phyloP scores from a whole-genome alignment of 2,888 invertebrate species.

The Stenurella melanura region DNA sequence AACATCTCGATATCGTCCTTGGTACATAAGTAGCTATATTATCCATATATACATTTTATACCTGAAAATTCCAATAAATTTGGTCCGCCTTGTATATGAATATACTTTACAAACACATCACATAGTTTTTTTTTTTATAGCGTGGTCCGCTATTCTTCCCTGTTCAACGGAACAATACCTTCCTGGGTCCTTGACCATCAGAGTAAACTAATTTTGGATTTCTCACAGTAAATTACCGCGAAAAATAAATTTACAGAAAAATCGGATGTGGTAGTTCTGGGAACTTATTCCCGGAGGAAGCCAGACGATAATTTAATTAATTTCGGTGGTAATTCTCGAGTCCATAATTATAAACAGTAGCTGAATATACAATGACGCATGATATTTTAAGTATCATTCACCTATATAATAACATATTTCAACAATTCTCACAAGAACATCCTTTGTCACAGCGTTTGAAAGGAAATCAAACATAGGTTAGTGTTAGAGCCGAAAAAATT shows the following conservation, averaged over 20 bases:
- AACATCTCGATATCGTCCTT: too few species aligned
- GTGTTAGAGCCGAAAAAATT: slow-evolving; percentile 11
- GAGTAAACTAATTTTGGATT: neutral
- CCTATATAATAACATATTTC: slow-evolving; percentile 41
- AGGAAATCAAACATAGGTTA: slow-evolving; percentile 36
- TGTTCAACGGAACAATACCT: neutral
- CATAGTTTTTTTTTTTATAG: too few species aligned
- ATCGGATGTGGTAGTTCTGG: slow-evolving; percentile 16
- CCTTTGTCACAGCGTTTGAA: slow-evolving; percentile 38
- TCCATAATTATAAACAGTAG: slow-evolving; percentile 15
- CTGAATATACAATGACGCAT: slow-evolving; percentile 33
- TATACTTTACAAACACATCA: too few species aligned
- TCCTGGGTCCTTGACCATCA: neutral
- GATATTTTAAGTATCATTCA: slow-evolving; percentile 29
- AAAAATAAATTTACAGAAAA: neutral
- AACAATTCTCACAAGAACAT: slow-evolving; percentile 45
- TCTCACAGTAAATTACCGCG: slow-evolving; percentile 17
- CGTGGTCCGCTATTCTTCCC: too few species aligned
- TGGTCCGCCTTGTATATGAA: too few species aligned
- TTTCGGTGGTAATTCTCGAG: slow-evolving; percentile 8
- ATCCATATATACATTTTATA: too few species aligned
- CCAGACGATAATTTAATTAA: neutral
- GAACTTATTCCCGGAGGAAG: slow-evolving; percentile 12
- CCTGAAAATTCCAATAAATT: too few species aligned
- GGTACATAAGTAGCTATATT: too few species aligned